Evolutionary conservation across 2,888 invertebrate species (phyloP).

Genomic region (Tiliacea citrago): DNA sequence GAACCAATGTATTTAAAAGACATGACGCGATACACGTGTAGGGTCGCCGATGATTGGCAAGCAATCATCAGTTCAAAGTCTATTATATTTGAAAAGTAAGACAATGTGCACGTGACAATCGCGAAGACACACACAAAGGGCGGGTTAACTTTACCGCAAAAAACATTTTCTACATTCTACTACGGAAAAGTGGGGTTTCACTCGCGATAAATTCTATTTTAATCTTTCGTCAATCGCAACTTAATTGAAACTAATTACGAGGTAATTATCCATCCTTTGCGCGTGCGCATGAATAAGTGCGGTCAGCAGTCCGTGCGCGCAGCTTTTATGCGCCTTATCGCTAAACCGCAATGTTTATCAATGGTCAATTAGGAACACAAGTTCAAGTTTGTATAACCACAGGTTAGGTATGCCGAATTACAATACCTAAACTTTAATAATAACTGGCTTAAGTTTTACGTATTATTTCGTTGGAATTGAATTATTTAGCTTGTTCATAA

Average conservation of each 20-base stretch:
- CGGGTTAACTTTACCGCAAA: constrained; percentile 73
- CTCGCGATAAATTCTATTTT: constrained; percentile 89
- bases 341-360: constrained; percentile 34
- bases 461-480: background rate
- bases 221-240: constrained; percentile 87
- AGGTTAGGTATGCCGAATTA: constrained; percentile 3
- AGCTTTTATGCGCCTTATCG: constrained; percentile 17
- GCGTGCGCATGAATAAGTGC: constrained; percentile 73
- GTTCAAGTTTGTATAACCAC: constrained; percentile 8
- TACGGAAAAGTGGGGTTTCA: constrained; percentile 83
- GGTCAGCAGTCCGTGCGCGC: constrained; percentile 43
- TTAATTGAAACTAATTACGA: constrained; percentile 85
- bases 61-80: constrained; percentile 81
- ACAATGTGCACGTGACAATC: constrained; percentile 86
- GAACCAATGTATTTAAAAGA: constrained; percentile 15
- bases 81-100: constrained; percentile 78
- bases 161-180: constrained; percentile 85
- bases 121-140: constrained; percentile 83
- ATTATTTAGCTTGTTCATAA: background rate
- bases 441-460: background rate
- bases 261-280: constrained; percentile 75
- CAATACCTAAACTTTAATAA: constrained; percentile 1
- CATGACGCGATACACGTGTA: constrained; percentile 73
- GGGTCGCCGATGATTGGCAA: constrained; percentile 77
- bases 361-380: constrained; percentile 10